These are phyloP conservation scores for Bombus breviceps DNA, from an alignment of 1,140 invertebrate species.

Conservation along the genomic window DNA sequence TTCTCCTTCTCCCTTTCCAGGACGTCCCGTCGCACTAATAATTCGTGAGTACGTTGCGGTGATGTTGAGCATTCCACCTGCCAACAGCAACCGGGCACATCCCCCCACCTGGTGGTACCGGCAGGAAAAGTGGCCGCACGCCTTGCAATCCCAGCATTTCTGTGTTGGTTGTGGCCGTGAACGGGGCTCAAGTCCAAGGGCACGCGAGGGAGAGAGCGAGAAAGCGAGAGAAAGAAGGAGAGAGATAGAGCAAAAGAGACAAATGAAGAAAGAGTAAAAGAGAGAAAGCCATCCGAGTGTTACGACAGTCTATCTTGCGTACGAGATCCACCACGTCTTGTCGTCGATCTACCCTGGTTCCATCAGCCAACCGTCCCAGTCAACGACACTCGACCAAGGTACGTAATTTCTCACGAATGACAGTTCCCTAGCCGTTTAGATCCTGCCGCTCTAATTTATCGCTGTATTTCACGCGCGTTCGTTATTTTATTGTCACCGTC, in stretches of 20 bases:
- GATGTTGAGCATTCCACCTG: slow-evolving; percentile 80
- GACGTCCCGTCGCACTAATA: slow-evolving; percentile 75
- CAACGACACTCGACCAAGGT: slow-evolving; percentile 46
- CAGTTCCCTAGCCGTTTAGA: background rate
- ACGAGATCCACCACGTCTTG: slow-evolving; percentile 49
- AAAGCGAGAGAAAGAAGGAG: slow-evolving; percentile 45
- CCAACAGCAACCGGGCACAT: slow-evolving; percentile 75
- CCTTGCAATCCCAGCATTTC: slow-evolving; percentile 80
- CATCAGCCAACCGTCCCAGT: slow-evolving; percentile 25
- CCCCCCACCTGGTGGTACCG: slow-evolving; percentile 73
- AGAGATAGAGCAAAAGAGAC: background rate
- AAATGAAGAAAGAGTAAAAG: background rate
- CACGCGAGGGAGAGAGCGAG: slow-evolving; percentile 69
- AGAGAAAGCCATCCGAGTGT: slow-evolving; percentile 53
- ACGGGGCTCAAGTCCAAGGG: slow-evolving; percentile 82
- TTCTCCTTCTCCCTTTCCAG: slow-evolving; percentile 46
- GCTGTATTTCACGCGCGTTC: background rate
- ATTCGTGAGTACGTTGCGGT: slow-evolving; percentile 74
- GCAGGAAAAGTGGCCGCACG: slow-evolving; percentile 80
- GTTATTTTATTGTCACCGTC: background rate
- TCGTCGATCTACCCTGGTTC: slow-evolving; percentile 57
- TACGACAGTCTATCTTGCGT: slow-evolving; percentile 58
- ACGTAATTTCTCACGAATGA: slow-evolving; percentile 56
- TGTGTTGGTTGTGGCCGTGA: slow-evolving; percentile 81
- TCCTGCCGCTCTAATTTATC: background rate